Percentiles rank a stretch among this genome's conserved stretches.
Evolutionary conservation across 2,888 invertebrate genomes (phyloP).

Genomic region (Dryocosmus kuriphilus): DNA sequence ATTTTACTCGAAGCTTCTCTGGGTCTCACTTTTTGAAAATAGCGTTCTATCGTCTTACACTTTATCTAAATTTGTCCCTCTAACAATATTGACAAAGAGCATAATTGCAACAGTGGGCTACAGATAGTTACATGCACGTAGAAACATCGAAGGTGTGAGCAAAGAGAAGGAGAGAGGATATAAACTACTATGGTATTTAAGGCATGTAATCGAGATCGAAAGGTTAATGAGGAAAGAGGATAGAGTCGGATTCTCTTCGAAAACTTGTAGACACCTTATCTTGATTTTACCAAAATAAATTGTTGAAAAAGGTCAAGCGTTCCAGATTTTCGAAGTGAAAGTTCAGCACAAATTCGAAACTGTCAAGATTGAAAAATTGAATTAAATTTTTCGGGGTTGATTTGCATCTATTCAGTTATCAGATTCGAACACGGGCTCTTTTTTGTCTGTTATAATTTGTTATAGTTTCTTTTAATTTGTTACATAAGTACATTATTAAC

Average conservation of each 20-base stretch:
- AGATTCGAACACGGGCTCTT: slow-evolving; percentile 3
- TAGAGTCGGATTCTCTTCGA: not conserved
- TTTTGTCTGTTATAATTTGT: not conserved
- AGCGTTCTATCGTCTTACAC: slow-evolving; percentile 49
- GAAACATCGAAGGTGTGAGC: slow-evolving; percentile 67
- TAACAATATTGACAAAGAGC: slow-evolving; percentile 51
- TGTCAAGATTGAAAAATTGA: not conserved
- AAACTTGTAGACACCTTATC: not conserved
- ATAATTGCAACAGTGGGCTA: slow-evolving; percentile 50
- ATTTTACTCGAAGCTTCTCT: slow-evolving; percentile 40
- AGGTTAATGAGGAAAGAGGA: not conserved
- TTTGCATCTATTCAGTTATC: not conserved
- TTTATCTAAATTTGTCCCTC: slow-evolving; percentile 58
- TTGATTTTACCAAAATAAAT: not conserved
- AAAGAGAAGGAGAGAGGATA: slow-evolving; percentile 58
- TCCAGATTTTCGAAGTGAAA: not conserved
- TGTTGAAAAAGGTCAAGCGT: not conserved
- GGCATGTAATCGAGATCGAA: not conserved
- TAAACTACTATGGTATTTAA: slow-evolving; percentile 12
- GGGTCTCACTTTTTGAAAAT: slow-evolving; percentile 8
- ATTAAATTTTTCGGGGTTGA: not conserved
- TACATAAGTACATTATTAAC: slow-evolving; percentile 32
- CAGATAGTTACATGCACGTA: slow-evolving; percentile 65
- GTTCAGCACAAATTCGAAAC: not conserved
- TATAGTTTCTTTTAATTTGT: slow-evolving; percentile 4